phyloP scores from a whole-genome alignment of 2,797 vertebrate genomes.

The Pogonophryne albipinna region DNA sequence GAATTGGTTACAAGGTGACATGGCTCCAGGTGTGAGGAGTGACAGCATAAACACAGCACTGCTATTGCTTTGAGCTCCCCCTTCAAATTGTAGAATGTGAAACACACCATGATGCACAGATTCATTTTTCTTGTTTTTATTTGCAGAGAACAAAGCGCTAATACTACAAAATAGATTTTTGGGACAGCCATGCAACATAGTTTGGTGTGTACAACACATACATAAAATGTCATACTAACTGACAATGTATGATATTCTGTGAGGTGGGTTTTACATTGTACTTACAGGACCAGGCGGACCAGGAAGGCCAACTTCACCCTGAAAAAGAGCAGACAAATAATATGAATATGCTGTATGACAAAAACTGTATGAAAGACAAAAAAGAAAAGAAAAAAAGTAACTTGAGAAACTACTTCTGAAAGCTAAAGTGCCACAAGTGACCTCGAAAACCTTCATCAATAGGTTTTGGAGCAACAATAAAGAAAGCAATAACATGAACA shows the following conservation, averaged over 20 bases:
- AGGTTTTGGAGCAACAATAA: constrained; percentile 41
- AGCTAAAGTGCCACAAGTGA: constrained; percentile 28
- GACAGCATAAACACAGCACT: constrained; percentile 47
- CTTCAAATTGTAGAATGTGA: constrained; percentile 3
- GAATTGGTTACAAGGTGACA: constrained; percentile 45
- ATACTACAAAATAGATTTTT: background rate
- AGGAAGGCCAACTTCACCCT: constrained; percentile 87
- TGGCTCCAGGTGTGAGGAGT: constrained; percentile 21
- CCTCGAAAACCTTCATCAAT: constrained; percentile 25
- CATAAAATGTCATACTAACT: constrained; percentile 12
- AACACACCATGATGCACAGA: constrained; percentile 19
- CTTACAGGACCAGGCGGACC: constrained; percentile 88
- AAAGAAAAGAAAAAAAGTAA: constrained; percentile 5
- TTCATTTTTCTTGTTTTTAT: constrained; percentile 4
- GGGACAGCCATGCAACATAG: constrained; percentile 5
- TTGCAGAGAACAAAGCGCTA: background rate
- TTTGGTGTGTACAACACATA: background rate
- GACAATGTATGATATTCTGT: background rate
- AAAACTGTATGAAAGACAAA: constrained; percentile 17
- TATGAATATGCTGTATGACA: background rate
- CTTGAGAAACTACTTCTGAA: constrained; percentile 25
- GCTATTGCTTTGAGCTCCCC: constrained; percentile 13
- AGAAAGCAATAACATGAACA: constrained; percentile 42
- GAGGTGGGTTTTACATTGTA: constrained; percentile 48
- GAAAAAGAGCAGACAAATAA: constrained; percentile 52